phyloP scores from a whole-genome alignment of 2,888 invertebrate genomes.

The Rhaphigaster nebulosa region DNA sequence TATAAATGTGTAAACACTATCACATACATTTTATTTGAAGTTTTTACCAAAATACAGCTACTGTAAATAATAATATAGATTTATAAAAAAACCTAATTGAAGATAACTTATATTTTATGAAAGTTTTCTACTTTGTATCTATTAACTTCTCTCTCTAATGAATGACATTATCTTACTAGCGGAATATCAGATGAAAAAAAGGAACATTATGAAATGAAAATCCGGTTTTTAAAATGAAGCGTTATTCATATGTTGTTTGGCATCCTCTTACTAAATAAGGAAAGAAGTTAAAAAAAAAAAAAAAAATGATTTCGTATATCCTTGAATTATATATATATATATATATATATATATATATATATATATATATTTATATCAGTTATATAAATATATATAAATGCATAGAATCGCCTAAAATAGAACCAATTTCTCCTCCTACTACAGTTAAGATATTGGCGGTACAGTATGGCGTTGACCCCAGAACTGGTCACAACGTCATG shows the following conservation, averaged over 20 bases:
- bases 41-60: no score
- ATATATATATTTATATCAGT: not conserved
- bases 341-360: no score
- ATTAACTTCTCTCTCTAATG: no score
- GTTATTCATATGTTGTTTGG: not conserved
- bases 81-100: no score
- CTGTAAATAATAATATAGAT: no score
- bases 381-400: no score
- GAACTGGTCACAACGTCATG: not conserved
- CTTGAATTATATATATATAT: not conserved
- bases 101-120: no score
- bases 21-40: no score
- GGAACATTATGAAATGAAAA: not conserved
- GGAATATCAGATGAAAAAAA: not conserved
- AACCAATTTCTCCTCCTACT: not conserved
- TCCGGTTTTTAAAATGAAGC: not conserved
- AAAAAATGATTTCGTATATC: not conserved
- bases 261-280: not conserved
- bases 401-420: not conserved
- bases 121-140: no score
- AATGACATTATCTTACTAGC: no score
- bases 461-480: conserved; percentile 21
- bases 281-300: not conserved
- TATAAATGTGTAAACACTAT: no score
- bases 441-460: not conserved